Conservation (phyloP, 2,113 vertebrate species). For the Eolophus roseicapilla region DNA sequence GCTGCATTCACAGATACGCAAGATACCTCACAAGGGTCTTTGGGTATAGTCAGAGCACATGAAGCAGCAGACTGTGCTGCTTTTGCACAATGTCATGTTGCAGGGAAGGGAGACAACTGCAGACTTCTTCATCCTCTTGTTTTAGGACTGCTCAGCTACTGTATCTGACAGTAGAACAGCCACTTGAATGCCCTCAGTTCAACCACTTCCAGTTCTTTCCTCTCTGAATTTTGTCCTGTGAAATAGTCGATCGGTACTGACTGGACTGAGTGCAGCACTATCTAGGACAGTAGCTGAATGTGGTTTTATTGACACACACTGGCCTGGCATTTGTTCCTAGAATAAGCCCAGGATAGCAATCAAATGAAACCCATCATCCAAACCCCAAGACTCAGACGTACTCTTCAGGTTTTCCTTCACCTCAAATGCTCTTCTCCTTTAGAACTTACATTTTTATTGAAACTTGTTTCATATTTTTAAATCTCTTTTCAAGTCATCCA, state of each 20-base stretch:
- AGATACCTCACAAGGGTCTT: neutral
- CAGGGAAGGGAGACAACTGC: neutral
- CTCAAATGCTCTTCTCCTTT: neutral
- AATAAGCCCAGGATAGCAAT: neutral
- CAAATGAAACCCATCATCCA: neutral
- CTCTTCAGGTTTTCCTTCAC: neutral
- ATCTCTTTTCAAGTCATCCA: neutral
- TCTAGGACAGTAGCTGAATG: neutral
- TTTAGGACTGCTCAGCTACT: neutral
- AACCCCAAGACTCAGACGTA: neutral
- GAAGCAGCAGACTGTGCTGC: neutral
- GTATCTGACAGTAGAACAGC: neutral
- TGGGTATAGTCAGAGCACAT: neutral
- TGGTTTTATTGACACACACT: neutral
- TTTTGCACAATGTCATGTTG: rapidly evolving
- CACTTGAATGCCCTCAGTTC: neutral
- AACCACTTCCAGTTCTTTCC: neutral
- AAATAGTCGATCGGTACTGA: neutral
- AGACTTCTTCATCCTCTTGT: neutral
- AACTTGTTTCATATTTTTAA: neutral
- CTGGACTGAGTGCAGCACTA: neutral
- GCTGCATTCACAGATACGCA: neutral
- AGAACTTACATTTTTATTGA: neutral
- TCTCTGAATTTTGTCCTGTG: neutral
- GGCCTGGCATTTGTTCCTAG: neutral